A percentile compares a stretch with the other conserved stretches of the same genome.
Evolutionary conservation across 30 jellyfish, hydroid and myxozoan genomes (phyloP).

Genomic region (Hydractinia echinata): DNA sequence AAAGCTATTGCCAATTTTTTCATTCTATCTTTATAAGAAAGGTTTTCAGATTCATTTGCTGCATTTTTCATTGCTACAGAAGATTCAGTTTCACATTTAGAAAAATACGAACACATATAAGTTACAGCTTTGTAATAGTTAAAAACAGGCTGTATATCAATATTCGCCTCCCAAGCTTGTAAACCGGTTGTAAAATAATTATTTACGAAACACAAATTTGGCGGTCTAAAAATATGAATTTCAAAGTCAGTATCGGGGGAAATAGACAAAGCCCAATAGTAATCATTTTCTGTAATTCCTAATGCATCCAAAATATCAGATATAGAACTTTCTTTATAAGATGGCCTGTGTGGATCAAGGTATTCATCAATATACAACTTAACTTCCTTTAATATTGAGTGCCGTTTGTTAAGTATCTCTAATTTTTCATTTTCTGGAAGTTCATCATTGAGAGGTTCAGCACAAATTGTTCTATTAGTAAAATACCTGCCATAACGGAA

Average conservation of each 20-base stretch:
- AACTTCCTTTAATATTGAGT: not conserved
- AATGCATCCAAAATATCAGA: not conserved
- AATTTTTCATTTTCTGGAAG: not conserved
- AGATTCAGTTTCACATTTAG: constrained; percentile 18
- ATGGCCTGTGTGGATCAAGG: constrained; percentile 6
- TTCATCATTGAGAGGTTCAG: not conserved
- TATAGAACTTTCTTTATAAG: not conserved
- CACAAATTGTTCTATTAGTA: constrained; percentile 7
- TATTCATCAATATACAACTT: not conserved
- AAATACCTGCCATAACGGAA: constrained; percentile 8
- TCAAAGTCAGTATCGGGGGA: not conserved
- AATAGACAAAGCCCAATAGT: constrained; percentile 7
- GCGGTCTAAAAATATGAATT: constrained; percentile 3
- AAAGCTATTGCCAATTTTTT: constrained; percentile 15
- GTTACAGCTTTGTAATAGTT: constrained; percentile 1
- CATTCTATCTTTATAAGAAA: not conserved
- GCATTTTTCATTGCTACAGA: constrained; percentile 23
- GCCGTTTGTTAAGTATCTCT: not conserved
- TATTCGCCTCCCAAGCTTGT: constrained; percentile 25
- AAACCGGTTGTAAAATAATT: constrained; percentile 12
- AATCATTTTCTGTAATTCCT: not conserved
- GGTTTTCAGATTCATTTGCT: not conserved
- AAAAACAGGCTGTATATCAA: constrained; percentile 23
- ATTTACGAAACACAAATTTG: constrained; percentile 13
- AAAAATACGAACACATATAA: constrained; percentile 9